A percentile compares a stretch with the other conserved stretches of the same genome.
These are phyloP conservation scores for Champsocephalus esox DNA, from an alignment of 2,797 vertebrate species.

Conservation along the genomic window DNA sequence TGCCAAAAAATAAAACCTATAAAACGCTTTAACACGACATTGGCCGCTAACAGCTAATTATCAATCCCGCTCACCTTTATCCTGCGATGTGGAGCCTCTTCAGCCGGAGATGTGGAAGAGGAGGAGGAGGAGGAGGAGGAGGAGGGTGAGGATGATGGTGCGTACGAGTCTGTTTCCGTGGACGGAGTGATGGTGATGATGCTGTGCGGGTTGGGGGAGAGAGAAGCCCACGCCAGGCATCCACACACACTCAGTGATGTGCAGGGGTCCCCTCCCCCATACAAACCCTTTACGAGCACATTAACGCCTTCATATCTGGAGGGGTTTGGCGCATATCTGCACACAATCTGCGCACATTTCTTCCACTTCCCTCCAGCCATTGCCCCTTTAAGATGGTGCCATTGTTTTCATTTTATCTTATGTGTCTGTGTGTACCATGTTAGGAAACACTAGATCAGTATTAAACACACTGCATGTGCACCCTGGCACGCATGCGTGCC, in stretches of 20 bases:
- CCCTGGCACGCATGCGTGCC: constrained; percentile 20
- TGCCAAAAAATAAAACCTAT: not conserved
- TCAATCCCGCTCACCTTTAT: constrained; percentile 60
- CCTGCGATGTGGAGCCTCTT: constrained; percentile 47
- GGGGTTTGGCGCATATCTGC: constrained; percentile 49
- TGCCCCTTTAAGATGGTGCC: not conserved
- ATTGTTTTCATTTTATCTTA: not conserved
- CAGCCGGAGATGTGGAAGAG: constrained; percentile 57
- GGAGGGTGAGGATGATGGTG: constrained; percentile 63
- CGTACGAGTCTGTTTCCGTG: constrained; percentile 68
- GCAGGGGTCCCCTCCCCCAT: constrained; percentile 71
- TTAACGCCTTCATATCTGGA: constrained; percentile 53
- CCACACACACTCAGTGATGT: constrained; percentile 66
- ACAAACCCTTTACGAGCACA: constrained; percentile 45
- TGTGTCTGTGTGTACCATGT: not conserved
- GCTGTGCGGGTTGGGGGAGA: constrained; percentile 68
- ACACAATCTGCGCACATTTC: constrained; percentile 18
- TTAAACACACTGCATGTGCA: not conserved
- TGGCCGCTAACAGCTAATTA: not conserved
- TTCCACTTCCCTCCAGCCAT: not conserved
- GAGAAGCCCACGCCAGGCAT: constrained; percentile 75
- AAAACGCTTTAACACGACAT: not conserved
- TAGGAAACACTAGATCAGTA: not conserved
- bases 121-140: constrained; percentile 47
- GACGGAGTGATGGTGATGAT: constrained; percentile 64